Conservation (phyloP, 2,888 invertebrate genomes). For the Ischnus inquisitorius region DNA sequence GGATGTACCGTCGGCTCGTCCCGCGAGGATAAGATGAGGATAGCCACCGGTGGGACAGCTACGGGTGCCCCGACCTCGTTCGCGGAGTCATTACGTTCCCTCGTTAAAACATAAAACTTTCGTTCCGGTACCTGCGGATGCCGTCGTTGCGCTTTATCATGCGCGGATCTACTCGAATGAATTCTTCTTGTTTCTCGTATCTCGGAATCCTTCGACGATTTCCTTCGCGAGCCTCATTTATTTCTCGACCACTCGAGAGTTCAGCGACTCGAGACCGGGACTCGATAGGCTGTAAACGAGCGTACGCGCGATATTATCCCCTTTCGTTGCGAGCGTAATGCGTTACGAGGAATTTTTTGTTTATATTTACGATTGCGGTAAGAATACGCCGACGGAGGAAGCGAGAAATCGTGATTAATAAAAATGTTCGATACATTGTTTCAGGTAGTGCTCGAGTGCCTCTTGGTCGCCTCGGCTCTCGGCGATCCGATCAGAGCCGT, state of each 20-base stretch:
- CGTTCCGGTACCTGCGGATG: constrained; percentile 62
- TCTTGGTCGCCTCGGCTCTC: constrained; percentile 86
- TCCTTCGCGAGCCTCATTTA: constrained; percentile 15
- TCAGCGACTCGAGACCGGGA: constrained; percentile 45
- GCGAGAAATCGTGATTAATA: constrained; percentile 29
- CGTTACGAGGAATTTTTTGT: constrained; percentile 31
- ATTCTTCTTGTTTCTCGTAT: constrained; percentile 23
- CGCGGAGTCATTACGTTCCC: constrained; percentile 64
- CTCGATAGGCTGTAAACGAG: constrained; percentile 28
- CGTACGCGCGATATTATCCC: constrained; percentile 23
- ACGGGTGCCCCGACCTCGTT: constrained; percentile 65
- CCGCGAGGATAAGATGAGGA: constrained; percentile 49
- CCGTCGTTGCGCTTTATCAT: constrained; percentile 29
- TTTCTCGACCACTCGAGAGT: constrained; percentile 6
- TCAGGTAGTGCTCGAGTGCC: constrained; percentile 88
- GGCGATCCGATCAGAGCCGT: constrained; percentile 80
- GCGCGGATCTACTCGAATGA: constrained; percentile 31
- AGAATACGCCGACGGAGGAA: constrained; percentile 3
- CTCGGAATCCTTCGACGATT: constrained; percentile 16
- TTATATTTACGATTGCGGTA: constrained; percentile 1
- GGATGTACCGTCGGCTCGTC: constrained; percentile 14
- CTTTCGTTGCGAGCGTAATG: constrained; percentile 52
- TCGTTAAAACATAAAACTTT: constrained; percentile 68
- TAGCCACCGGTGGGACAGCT: constrained; percentile 21
- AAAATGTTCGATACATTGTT: constrained; percentile 74